Percentiles rank a stretch among this genome's conserved stretches.
These are phyloP conservation scores for Ichneumoninae sp. DNA, from an alignment of 2,888 invertebrate species.

Conservation along the genomic window DNA sequence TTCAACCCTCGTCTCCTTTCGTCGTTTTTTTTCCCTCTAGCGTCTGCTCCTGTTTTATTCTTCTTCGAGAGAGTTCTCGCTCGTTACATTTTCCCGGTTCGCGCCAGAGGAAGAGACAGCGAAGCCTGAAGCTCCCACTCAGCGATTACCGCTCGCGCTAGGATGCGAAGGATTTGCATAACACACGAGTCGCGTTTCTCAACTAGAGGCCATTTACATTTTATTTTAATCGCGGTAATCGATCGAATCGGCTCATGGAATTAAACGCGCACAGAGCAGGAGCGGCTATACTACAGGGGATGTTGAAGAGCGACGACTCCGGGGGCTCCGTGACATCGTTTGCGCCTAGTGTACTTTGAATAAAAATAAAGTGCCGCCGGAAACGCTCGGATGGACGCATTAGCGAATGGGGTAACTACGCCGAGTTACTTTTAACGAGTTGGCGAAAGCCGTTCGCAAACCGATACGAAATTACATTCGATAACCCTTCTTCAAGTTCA, in stretches of 20 bases:
- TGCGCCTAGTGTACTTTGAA: conserved; percentile 77
- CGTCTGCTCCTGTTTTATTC: conserved; percentile 18
- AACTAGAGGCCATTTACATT: conserved; percentile 80
- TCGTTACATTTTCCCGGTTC: conserved; percentile 77
- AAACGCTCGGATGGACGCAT: conserved; percentile 79
- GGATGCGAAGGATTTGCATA: conserved; percentile 80
- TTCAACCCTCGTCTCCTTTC: conserved; percentile 61
- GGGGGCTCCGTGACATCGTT: conserved; percentile 55
- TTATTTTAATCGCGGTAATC: conserved; percentile 84
- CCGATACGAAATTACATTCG: conserved; percentile 47
- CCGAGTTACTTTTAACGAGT: conserved; percentile 81
- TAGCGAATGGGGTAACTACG: conserved; percentile 81
- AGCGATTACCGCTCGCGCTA: conserved; percentile 80
- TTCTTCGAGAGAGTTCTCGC: conserved; percentile 45
- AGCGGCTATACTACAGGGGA: conserved; percentile 26
- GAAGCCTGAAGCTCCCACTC: conserved; percentile 79
- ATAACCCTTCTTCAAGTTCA: conserved; percentile 32
- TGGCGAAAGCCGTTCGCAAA: conserved; percentile 69
- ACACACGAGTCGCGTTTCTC: conserved; percentile 76
- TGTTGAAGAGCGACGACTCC: conserved; percentile 44
- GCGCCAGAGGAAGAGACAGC: conserved; percentile 77
- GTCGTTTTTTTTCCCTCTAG: conserved; percentile 23
- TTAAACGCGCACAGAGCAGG: conserved; percentile 73
- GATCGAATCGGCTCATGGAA: conserved; percentile 79
- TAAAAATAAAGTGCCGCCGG: conserved; percentile 82